A percentile compares a stretch with the other conserved stretches of the same genome.
phyloP scores from a whole-genome alignment of 2,888 invertebrate species.

The Drosophila macrospina region DNA sequence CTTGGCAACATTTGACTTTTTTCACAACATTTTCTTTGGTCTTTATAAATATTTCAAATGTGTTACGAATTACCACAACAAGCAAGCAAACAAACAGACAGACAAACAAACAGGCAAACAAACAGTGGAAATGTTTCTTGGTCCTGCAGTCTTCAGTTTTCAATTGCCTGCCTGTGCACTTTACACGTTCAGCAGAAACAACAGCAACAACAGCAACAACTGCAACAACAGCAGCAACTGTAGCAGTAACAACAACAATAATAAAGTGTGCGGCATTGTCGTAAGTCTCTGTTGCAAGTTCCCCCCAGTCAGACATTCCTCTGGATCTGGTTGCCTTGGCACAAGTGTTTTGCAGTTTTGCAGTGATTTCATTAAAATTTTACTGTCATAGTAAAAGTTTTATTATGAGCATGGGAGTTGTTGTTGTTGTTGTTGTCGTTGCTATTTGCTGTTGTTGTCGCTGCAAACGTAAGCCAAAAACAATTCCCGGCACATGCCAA shows the following conservation, averaged over 20 bases:
- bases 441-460: constrained; percentile 31
- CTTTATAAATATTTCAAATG: constrained; percentile 42
- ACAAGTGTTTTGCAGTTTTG: constrained; percentile 69
- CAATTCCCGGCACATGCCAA: constrained; percentile 59
- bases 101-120: constrained; percentile 11
- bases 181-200: constrained; percentile 49
- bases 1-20: background rate
- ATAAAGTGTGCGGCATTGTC: constrained; percentile 26
- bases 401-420: constrained; percentile 64
- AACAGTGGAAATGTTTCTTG: constrained; percentile 22
- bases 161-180: constrained; percentile 55
- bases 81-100: constrained; percentile 9
- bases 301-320: constrained; percentile 21
- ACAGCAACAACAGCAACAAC: constrained; percentile 17
- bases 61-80: constrained; percentile 50
- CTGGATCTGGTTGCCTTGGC: constrained; percentile 25
- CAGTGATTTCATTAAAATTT: constrained; percentile 77
- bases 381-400: constrained; percentile 76
- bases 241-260: constrained; percentile 29
- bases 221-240: constrained; percentile 19
- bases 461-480: constrained; percentile 65
- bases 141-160: constrained; percentile 26
- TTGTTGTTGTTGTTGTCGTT: constrained; percentile 21
- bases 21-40: constrained; percentile 6
- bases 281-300: constrained; percentile 27